phyloP scores from a whole-genome alignment of 2,797 vertebrate genomes.

The Phoebastria nigripes region DNA sequence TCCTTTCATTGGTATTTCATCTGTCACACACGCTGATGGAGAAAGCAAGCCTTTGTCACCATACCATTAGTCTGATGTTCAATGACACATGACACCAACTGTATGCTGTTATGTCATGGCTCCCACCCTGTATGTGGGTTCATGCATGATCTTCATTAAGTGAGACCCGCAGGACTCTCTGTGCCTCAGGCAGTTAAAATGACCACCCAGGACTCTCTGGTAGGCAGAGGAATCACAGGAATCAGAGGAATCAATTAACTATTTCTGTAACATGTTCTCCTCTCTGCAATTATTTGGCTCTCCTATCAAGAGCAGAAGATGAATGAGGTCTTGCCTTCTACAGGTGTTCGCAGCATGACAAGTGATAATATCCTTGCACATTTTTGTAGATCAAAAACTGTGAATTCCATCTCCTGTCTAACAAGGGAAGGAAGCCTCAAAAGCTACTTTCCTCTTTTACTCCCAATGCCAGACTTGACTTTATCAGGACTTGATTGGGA shows the following conservation, averaged over 20 bases:
- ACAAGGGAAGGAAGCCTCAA: background rate
- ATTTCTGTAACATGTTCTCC: background rate
- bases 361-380: background rate
- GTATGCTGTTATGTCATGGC: background rate
- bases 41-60: background rate
- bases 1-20: conserved; percentile 7
- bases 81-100: background rate
- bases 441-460: background rate
- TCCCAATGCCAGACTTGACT: background rate
- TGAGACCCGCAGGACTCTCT: background rate
- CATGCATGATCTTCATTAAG: background rate
- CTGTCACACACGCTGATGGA: background rate
- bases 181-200: background rate
- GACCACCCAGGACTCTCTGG: background rate
- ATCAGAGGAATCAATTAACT: background rate
- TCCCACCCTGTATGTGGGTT: background rate
- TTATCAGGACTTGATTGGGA: background rate
- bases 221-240: background rate
- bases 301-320: background rate
- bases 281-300: background rate
- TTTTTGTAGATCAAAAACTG: background rate
- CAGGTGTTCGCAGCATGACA: background rate
- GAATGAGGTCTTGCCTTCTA: background rate
- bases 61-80: background rate
- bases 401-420: background rate